phyloP scores from a whole-genome alignment of 2,888 invertebrate genomes.

The Lasioglossum malachurum region DNA sequence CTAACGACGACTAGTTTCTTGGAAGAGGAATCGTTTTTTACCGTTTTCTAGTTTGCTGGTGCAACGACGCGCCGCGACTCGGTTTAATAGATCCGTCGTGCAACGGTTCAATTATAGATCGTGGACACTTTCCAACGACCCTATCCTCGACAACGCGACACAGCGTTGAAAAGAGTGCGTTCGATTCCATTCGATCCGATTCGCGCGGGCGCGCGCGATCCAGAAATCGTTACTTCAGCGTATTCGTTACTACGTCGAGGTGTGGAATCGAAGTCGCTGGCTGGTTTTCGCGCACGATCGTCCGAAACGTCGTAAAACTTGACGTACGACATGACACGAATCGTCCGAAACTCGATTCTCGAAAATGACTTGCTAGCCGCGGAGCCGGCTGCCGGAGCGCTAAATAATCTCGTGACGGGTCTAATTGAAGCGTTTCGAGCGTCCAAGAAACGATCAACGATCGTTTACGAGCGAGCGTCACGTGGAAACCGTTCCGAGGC shows the following conservation, averaged over 20 bases:
- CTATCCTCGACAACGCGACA: background rate
- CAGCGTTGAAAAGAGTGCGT: background rate
- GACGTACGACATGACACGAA: too few species aligned
- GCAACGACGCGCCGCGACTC: conserved; percentile 7
- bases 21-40: background rate
- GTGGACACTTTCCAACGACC: background rate
- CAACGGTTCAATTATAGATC: conserved; percentile 8
- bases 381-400: background rate
- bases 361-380: background rate
- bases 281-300: background rate
- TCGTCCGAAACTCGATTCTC: background rate
- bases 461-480: conserved; percentile 12
- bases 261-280: background rate
- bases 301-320: background rate
- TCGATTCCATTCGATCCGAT: background rate
- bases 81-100: background rate
- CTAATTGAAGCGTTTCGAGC: conserved; percentile 17
- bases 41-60: background rate
- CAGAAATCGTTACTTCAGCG: background rate
- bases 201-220: too few species aligned
- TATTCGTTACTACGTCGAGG: background rate
- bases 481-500: background rate
- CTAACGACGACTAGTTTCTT: background rate
- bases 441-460: conserved; percentile 8
- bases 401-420: background rate